A percentile compares a stretch with the other conserved stretches of the same genome.
Evolutionary conservation across 2,797 vertebrate species (phyloP).

Genomic region (Mormyrus hasselquistii): DNA sequence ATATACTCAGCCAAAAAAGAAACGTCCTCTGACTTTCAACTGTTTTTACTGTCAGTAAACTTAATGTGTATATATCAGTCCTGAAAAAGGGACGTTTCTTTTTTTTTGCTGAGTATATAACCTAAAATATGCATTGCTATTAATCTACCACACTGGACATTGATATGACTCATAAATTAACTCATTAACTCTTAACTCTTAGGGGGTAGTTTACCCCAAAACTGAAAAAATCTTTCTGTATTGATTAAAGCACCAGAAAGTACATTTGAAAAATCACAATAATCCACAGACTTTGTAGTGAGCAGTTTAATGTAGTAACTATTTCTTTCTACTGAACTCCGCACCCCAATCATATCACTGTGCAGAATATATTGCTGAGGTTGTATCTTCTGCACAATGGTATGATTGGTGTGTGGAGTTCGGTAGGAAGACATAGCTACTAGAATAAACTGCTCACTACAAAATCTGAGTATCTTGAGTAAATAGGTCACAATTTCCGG

Average conservation of each 20-base stretch:
- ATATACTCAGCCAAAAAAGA: not conserved
- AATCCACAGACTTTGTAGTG: not conserved
- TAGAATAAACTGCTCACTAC: not conserved
- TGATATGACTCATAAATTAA: not conserved
- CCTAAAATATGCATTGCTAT: not conserved
- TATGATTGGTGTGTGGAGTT: not conserved
- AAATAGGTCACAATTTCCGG: not conserved
- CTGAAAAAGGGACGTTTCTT: too few relatives aligned
- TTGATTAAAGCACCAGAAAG: not conserved
- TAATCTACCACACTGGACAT: not conserved
- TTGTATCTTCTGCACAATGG: not conserved
- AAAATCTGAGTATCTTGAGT: not conserved
- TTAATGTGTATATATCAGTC: too few relatives aligned
- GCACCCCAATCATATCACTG: not conserved
- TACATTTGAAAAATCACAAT: not conserved
- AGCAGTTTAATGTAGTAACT: not conserved
- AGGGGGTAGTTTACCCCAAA: not conserved
- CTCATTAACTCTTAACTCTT: not conserved
- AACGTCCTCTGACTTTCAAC: too few relatives aligned
- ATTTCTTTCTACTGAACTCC: not conserved
- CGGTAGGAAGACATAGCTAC: not conserved
- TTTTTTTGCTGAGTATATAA: not conserved
- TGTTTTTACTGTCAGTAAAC: too few relatives aligned
- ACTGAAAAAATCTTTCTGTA: not conserved
- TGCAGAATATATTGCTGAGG: not conserved